Base-by-base conservation (phyloP, 92 coral and sea anemone genomes). In the Plumapathes pennacea region DNA sequence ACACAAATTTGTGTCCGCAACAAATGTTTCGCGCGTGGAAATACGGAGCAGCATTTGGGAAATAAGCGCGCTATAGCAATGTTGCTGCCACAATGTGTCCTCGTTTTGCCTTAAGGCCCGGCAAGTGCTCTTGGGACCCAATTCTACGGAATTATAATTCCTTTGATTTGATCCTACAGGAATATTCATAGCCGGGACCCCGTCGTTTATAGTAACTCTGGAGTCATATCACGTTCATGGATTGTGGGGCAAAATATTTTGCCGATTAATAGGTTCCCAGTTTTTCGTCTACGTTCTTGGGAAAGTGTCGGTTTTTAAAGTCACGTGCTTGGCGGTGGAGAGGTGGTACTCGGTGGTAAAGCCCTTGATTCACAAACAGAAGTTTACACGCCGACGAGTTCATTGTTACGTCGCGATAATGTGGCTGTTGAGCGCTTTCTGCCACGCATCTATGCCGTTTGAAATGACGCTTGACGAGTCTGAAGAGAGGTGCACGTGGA, bases 301-400 rank as follows among this genome's bases (percentile, higher is more conserved):
- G 2, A 78, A 83, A 32, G 77, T 67, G 3, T 83, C 96, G 4
- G 71, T 74, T 2, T 60, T 61, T 33, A 72, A 69, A 25, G 86
- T 86, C 41, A 73, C 78, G 34, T 79, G 83, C 62, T 64, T 89
- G 46, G 85, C 97, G 8, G 14, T 89, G 21, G 97, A 89, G 34
- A 77, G 97, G 7, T 89, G 97, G 97, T 80, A 69, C 33, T 66
- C 97, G 0, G 82, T 80, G 25, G 64, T 77, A 7, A 82, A 60
- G 40, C 97, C 97, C 5, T 17, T 85, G 31, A 33, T 61, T 20
- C 80, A 84, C 63, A 56, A 58, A 23, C 17, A 43, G 3, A 60
- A 14, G 34, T 67, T 62, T 27, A 48, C 76, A 4, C 40, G 58
- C 28, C 59, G 51, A 20, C 79, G 86, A 38, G 69, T 75, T 11